Evolutionary conservation across 2,888 invertebrate genomes (phyloP).

Genomic region (Nowickia ferox): DNA sequence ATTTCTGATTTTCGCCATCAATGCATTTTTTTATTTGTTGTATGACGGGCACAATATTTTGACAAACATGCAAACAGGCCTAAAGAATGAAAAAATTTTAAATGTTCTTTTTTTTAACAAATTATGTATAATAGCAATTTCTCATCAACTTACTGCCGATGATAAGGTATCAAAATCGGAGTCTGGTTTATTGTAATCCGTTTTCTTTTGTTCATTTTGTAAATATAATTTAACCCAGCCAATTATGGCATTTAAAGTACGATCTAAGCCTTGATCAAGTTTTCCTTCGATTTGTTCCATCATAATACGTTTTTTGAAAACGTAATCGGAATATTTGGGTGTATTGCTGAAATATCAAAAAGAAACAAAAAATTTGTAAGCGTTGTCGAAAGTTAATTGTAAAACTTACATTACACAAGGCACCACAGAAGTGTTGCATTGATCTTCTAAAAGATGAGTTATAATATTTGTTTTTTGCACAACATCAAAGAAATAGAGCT

Average conservation of each 20-base stretch:
- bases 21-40: constrained; percentile 91
- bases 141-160: constrained; percentile 87
- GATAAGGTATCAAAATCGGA: constrained; percentile 93
- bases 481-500: constrained; percentile 96
- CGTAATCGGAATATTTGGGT: constrained; percentile 93
- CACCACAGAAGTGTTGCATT: constrained; percentile 94
- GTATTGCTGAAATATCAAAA: constrained; percentile 86
- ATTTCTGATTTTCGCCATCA: constrained; percentile 96
- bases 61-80: constrained; percentile 93
- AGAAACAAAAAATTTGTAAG: background rate
- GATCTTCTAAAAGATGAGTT: constrained; percentile 95
- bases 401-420: constrained; percentile 93
- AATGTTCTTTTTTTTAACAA: background rate
- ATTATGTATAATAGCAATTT: background rate
- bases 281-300: constrained; percentile 95
- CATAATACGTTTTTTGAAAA: constrained; percentile 92
- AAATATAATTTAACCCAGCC: constrained; percentile 96
- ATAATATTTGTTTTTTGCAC: constrained; percentile 97
- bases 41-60: constrained; percentile 90
- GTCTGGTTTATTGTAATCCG: constrained; percentile 93
- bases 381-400: constrained; percentile 80
- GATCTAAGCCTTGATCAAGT: constrained; percentile 93
- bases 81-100: constrained; percentile 77
- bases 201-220: constrained; percentile 96
- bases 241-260: constrained; percentile 93